Percentiles rank a stretch among this genome's conserved stretches.
These are phyloP conservation scores for Hippoglossus hippoglossus DNA, from an alignment of 2,797 vertebrate genomes.

Conservation along the genomic window DNA sequence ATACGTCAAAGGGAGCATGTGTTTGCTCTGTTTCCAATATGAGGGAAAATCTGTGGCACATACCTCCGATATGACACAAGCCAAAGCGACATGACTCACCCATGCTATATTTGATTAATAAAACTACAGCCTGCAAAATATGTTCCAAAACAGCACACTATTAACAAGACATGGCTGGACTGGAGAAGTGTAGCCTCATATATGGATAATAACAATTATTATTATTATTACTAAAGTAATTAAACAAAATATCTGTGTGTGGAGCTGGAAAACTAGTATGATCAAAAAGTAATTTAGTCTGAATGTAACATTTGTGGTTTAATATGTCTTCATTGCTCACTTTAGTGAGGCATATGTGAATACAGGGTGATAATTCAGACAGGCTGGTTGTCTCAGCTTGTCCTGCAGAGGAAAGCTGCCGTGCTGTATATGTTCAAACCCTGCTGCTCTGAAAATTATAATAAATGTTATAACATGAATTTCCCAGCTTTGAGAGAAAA, in stretches of 20 bases:
- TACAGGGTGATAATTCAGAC: conserved; percentile 30
- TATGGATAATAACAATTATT: conserved; percentile 13
- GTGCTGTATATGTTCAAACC: conserved; percentile 42
- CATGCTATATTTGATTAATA: conserved; percentile 71
- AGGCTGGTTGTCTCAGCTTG: conserved; percentile 13
- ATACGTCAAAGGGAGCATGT: conserved; percentile 79
- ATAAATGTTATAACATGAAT: conserved; percentile 73
- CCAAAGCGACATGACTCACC: conserved; percentile 74
- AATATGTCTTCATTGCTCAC: conserved; percentile 30
- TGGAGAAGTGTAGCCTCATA: conserved; percentile 15
- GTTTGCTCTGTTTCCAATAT: conserved; percentile 82
- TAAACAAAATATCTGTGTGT: conserved; percentile 7
- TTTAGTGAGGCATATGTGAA: conserved; percentile 5
- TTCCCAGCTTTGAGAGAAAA: conserved; percentile 79
- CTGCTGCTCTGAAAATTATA: conserved; percentile 60
- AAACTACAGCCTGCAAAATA: conserved; percentile 60
- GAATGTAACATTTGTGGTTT: conserved; percentile 41
- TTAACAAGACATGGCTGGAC: conserved; percentile 21
- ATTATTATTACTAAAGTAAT: conserved; percentile 20
- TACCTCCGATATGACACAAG: conserved; percentile 77
- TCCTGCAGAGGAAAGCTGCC: conserved; percentile 62
- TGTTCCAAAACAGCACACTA: conserved; percentile 53
- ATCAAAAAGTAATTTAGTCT: conserved; percentile 24
- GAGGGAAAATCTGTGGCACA: conserved; percentile 78
- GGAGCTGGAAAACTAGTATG: conserved; percentile 18